Conservation (phyloP, 2,113 vertebrate species). For the Ptilonorhynchus violaceus region DNA sequence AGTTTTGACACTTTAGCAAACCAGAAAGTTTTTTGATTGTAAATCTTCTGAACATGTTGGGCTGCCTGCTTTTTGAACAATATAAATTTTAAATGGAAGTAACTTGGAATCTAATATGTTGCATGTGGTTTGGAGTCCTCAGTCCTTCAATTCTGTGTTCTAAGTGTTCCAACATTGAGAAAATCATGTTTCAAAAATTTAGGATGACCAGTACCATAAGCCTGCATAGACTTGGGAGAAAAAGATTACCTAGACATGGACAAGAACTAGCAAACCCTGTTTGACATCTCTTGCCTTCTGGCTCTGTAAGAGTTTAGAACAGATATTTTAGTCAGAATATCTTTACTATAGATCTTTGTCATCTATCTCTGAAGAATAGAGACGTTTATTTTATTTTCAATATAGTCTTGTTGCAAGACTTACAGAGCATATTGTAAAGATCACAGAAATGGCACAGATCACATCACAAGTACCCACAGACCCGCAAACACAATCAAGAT, state of each 20-base stretch:
- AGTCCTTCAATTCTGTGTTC: not conserved
- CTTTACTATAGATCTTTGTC: not conserved
- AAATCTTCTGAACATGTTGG: not conserved
- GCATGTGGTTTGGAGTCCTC: not conserved
- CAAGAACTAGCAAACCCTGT: not conserved
- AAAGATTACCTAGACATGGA: not conserved
- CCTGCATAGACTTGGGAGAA: not conserved
- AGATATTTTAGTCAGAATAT: not conserved
- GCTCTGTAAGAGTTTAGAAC: not conserved
- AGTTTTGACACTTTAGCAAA: not conserved
- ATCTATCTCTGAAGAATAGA: not conserved
- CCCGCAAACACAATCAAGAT: not conserved
- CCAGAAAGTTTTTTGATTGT: not conserved
- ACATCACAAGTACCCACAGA: not conserved
- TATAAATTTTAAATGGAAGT: not conserved
- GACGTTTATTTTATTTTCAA: not conserved
- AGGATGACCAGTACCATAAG: not conserved
- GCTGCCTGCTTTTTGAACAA: not conserved
- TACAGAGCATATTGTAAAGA: not conserved
- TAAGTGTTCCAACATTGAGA: not conserved
- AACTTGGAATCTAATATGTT: not conserved
- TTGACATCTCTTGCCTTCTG: not conserved
- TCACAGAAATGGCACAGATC: not conserved
- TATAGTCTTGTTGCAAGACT: not conserved
- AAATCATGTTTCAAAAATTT: not conserved